Conservation (phyloP, 2,797 vertebrate species). For the Microtus obscurus region DNA sequence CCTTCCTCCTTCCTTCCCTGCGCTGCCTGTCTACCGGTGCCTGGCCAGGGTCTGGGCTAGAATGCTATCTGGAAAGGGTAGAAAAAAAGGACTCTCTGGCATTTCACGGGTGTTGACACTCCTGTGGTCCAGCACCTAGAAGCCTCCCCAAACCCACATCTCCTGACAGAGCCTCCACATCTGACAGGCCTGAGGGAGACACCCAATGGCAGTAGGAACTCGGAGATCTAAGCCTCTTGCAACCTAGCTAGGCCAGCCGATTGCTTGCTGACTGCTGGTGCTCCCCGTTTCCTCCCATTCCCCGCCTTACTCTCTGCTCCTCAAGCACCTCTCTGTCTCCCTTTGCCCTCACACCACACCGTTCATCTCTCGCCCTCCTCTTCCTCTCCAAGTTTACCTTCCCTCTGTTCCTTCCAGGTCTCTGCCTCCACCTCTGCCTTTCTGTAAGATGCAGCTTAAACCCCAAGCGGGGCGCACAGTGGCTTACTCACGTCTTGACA, state of each 20-base stretch:
- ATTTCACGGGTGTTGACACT: not conserved
- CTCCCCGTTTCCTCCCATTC: no score
- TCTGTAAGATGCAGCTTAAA: constrained; percentile 14
- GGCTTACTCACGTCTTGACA: not conserved
- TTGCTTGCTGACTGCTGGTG: not conserved
- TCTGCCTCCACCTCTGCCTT: not conserved
- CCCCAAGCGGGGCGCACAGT: not conserved
- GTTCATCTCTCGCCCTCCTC: not conserved
- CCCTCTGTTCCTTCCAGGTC: not conserved
- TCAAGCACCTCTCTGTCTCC: not conserved
- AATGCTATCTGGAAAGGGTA: constrained; percentile 1
- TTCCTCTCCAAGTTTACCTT: not conserved
- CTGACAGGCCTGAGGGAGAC: not conserved
- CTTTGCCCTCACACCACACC: not conserved
- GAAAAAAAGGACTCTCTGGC: not conserved
- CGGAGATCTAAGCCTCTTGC: not conserved
- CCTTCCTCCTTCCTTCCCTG: not conserved
- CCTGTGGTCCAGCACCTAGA: not conserved
- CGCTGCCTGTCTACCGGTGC: not conserved
- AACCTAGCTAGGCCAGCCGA: not conserved
- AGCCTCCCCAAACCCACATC: not conserved
- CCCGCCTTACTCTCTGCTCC: not conserved
- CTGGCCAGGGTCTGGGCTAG: not conserved
- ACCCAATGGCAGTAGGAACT: not conserved
- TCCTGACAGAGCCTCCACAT: not conserved